Conservation (phyloP, 2,113 vertebrate species). For the Anoplopoma fimbria region DNA sequence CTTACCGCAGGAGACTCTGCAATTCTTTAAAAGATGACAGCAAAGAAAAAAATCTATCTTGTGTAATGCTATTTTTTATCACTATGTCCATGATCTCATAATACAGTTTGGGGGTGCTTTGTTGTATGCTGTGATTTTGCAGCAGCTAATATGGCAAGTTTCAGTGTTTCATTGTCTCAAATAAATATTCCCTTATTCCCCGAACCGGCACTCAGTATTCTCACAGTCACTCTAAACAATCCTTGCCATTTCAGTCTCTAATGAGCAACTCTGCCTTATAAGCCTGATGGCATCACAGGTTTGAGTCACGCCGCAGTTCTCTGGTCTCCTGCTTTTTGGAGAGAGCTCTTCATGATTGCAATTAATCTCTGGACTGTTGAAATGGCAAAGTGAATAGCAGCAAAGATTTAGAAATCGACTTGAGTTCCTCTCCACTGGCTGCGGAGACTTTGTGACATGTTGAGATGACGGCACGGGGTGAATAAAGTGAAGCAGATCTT, state of each 20-base stretch:
- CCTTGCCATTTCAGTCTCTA: constrained; percentile 28
- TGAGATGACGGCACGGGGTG: background rate
- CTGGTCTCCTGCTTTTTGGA: constrained; percentile 1
- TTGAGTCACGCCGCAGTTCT: constrained; percentile 30
- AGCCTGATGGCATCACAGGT: constrained; percentile 38
- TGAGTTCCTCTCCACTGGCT: background rate
- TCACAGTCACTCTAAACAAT: constrained; percentile 35
- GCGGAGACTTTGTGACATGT: background rate
- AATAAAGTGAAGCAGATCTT: constrained; percentile 18
- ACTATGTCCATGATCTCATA: constrained; percentile 9
- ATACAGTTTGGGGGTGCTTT: background rate
- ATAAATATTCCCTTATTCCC: constrained; percentile 32
- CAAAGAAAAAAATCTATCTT: background rate
- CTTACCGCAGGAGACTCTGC: background rate
- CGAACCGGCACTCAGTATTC: constrained; percentile 28
- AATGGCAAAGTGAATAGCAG: constrained; percentile 23
- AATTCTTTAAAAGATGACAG: constrained; percentile 2
- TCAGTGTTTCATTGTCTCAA: constrained; percentile 29
- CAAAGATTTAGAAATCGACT: constrained; percentile 22
- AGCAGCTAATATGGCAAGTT: constrained; percentile 2
- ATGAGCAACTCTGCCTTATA: constrained; percentile 27
- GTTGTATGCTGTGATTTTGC: background rate
- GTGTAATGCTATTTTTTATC: background rate
- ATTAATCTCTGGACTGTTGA: constrained; percentile 39
- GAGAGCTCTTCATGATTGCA: constrained; percentile 33